Evolutionary conservation across 2,888 invertebrate species (phyloP).

Genomic region (Kryphioiulus occultus): DNA sequence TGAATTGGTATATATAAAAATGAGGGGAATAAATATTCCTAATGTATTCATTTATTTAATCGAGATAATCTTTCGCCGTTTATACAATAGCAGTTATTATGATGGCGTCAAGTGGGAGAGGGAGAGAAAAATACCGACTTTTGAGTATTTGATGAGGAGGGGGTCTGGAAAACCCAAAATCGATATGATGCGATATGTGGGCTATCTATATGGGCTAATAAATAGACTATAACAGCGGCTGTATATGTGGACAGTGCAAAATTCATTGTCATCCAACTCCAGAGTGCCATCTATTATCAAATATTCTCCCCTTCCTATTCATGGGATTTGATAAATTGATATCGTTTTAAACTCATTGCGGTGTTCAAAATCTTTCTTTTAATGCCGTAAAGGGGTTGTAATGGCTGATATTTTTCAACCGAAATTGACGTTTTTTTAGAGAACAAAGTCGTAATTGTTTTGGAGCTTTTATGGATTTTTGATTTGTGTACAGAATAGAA

Average conservation of each 20-base stretch:
- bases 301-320: not conserved
- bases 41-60: not conserved
- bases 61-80: not conserved
- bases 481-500: too few relatives aligned
- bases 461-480: too few relatives aligned
- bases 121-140: not conserved
- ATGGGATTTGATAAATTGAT: not conserved
- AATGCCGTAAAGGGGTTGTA: too few relatives aligned
- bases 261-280: not conserved
- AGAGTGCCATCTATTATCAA: not conserved
- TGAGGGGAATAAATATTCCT: not conserved
- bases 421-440: too few relatives aligned
- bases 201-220: not conserved
- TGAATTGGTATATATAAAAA: too few relatives aligned
- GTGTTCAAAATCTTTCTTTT: not conserved
- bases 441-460: too few relatives aligned
- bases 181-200: constrained; percentile 14
- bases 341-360: not conserved
- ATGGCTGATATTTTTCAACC: too few relatives aligned
- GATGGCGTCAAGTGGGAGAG: not conserved
- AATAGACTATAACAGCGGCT: not conserved
- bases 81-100: not conserved
- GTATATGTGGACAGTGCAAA: not conserved
- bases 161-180: not conserved
- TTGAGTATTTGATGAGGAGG: not conserved